Base-by-base conservation (phyloP, 2,888 invertebrate species). In the Odontothrips loti region DNA sequence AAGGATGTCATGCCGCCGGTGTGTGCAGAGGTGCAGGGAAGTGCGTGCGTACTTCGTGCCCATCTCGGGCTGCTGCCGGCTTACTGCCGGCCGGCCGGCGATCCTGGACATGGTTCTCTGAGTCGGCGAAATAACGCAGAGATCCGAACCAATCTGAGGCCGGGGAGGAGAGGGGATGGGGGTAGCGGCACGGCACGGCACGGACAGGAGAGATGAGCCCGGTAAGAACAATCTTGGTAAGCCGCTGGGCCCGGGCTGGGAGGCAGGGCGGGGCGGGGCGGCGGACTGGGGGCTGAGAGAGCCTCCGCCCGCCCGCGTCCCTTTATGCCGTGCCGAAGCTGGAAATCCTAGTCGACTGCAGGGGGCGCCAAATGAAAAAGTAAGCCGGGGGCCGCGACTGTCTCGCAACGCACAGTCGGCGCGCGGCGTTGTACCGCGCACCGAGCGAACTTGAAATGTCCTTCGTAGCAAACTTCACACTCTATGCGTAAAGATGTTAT, bases 291-390 rank as follows among this genome's bases (percentile, higher is more conserved):
- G 68, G 68, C n/a, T 27, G 27, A 4, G 68, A 23, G n/a, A 6
- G 58, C 17, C 58, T n/a, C 58, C 15, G 17, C 51, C 51, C 48
- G 48, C 10, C 48, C 48, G 48, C 10, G 20, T 23, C 23, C 23
- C 68, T 75, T 75, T 75, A 75, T 75, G 68, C 68, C 23, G 27
- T 23, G 23, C 23, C 68, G 68, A 58, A 58, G 20, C 17, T 75
- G 68, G 27, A 75, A 58, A 75, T 75, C 68, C 68, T 75, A 75
- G 23, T 27, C 68, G 68, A 75, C 68, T 75, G 20, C 68, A 27
- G 68, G 34, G 23, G 68, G 68, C n/a, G n/a, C 68, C 68, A 75
- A 75, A 75, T 75, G 68, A 75, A 75, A 75, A 75, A 75, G 68
- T 75, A 75, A 75, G 27, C 68, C 68, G 68, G 23, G 68, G 51